Evolutionary conservation across 2,797 vertebrate species (phyloP), one percentile per base, ranked within the genome.

Genomic region (Avahi laniger): DNA sequence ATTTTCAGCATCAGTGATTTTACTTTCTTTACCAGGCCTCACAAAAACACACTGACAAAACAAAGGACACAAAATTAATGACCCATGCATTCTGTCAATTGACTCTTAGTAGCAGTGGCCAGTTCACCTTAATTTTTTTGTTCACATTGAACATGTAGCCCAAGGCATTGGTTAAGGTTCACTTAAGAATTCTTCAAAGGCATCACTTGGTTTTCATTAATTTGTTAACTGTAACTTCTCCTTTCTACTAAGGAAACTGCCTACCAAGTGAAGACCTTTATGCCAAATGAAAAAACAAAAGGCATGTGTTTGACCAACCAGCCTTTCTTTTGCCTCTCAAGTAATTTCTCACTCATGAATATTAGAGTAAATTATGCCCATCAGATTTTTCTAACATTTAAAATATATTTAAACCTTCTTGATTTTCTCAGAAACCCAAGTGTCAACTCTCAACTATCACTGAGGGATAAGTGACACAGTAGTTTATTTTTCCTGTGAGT

Each of bases 11-110:
- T 99, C 99, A 99, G 99, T 99, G 99, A 98, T 99, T 99, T 99
- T 99, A 99, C 99, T 99, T 99, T 99, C 99, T 99, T 98, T 98
- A 99, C 98, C 99, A 99, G 99, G 99, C 99, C 99, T 99, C 99
- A 98, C 99, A 98, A 99, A 99, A 99, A 99, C 99, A 99, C 99
- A 99, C 99, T 99, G 99, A 99, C 99, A 99, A 99, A 99, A 99
- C 99, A 99, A 99, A 99, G 99, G 99, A 99, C 99, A 99, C 99
- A 99, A 99, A 99, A 99, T 99, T 99, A 99, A 99, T 99, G 99
- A 99, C 99, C 99, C 99, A 93, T 99, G 98, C 98, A 97, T 99
- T 99, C 99, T 99, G 98, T 99, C 99, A 98, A 99, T 99, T 99
- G 99, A 99, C 99, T 99, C 99, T 99, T 99, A 98, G 99, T 99